These are phyloP conservation scores for Cephus pulcher DNA, from an alignment of 2,888 invertebrate species.

Conservation along the genomic window DNA sequence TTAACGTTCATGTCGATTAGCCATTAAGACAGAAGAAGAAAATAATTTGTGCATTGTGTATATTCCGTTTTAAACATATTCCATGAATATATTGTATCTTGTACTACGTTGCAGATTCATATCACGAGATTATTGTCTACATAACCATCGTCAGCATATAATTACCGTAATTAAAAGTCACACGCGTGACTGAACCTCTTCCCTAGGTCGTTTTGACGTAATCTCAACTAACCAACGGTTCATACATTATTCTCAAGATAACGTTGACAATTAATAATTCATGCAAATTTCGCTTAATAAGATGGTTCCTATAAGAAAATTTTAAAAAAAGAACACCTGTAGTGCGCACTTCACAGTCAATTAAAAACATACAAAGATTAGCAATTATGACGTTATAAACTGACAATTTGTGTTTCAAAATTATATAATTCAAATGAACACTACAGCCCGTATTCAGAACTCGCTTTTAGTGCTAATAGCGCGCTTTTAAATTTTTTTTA, in stretches of 20 bases:
- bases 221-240: not conserved
- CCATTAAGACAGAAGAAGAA: not conserved
- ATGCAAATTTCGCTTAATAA: not conserved
- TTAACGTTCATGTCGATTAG: not conserved
- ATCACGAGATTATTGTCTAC: too few species aligned
- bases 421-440: not conserved
- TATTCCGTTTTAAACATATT: not conserved
- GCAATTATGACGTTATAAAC: too few species aligned
- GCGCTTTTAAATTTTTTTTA: too few species aligned
- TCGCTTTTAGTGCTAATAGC: too few species aligned
- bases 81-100: too few species aligned
- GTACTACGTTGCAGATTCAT: too few species aligned
- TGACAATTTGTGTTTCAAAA: not conserved
- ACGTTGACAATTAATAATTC: not conserved
- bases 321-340: too few species aligned
- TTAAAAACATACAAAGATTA: too few species aligned
- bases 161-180: slow-evolving; percentile 19
- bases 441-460: too few species aligned
- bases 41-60: not conserved
- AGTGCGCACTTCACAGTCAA: too few species aligned
- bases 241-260: slow-evolving; percentile 2
- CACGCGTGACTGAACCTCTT: slow-evolving; percentile 17
- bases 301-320: not conserved
- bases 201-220: slow-evolving; percentile 13
- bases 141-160: slow-evolving; percentile 6